These are phyloP conservation scores for Synodontis membranacea DNA, from an alignment of 2,113 vertebrate species.

Conservation along the genomic window DNA sequence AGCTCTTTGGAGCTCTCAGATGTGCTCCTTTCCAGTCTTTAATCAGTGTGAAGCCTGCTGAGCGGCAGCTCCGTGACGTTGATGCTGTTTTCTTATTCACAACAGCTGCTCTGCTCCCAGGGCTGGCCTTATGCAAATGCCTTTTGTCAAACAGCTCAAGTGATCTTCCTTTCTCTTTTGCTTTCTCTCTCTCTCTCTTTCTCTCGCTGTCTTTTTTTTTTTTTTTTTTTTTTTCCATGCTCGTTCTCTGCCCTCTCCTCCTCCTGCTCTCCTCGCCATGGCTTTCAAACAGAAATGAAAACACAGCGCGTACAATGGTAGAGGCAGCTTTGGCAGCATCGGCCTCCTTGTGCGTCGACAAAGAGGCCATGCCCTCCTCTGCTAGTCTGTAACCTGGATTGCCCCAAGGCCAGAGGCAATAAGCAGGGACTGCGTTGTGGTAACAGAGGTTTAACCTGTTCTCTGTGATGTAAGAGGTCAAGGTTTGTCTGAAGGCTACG, in stretches of 20 bases:
- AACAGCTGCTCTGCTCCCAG: slow-evolving; percentile 76
- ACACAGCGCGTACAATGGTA: slow-evolving; percentile 22
- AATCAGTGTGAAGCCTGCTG: slow-evolving; percentile 69
- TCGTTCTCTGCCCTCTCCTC: slow-evolving; percentile 32
- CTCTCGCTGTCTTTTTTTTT: slow-evolving; percentile 2
- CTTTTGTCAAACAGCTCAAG: slow-evolving; percentile 72
- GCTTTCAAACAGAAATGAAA: slow-evolving; percentile 45
- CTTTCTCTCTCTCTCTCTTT: slow-evolving; percentile 46
- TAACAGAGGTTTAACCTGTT: slow-evolving; percentile 17
- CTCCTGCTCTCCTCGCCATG: slow-evolving; percentile 5
- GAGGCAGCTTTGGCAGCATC: slow-evolving; percentile 29
- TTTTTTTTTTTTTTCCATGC: slow-evolving; percentile 35
- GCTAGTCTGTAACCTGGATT: background rate
- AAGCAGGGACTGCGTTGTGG: background rate
- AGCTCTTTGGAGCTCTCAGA: slow-evolving; percentile 58
- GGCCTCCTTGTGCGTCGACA: slow-evolving; percentile 35
- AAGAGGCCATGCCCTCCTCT: slow-evolving; percentile 33
- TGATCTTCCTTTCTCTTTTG: slow-evolving; percentile 50
- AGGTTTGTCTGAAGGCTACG: slow-evolving; percentile 47
- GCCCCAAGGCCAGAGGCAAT: slow-evolving; percentile 19
- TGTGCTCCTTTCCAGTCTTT: slow-evolving; percentile 67
- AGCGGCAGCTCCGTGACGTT: slow-evolving; percentile 66
- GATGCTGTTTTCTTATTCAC: slow-evolving; percentile 72
- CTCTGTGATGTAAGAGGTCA: slow-evolving; percentile 30
- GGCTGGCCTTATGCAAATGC: slow-evolving; percentile 76